Percentiles rank a stretch among this genome's conserved stretches.
Conservation (phyloP, 2,113 vertebrate genomes). For the Daphoenositta chrysoptera region DNA sequence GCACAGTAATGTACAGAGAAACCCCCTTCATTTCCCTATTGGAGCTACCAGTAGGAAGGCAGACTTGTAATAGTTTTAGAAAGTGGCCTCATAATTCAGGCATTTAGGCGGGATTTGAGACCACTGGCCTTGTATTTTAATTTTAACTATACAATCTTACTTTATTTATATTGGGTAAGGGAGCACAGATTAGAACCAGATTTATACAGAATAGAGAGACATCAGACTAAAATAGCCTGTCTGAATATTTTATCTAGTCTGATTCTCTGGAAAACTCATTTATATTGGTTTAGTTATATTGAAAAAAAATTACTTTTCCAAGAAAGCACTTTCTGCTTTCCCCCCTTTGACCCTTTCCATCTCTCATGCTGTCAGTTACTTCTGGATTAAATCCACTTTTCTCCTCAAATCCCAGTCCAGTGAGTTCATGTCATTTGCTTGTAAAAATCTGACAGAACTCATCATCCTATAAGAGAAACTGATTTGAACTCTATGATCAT, state of each 20-base stretch:
- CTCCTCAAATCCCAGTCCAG: background rate
- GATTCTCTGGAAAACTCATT: background rate
- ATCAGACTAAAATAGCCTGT: constrained; percentile 20
- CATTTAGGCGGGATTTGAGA: background rate
- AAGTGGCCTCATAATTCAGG: background rate
- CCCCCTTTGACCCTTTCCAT: background rate
- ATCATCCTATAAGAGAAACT: background rate
- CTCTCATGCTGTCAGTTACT: constrained; percentile 6
- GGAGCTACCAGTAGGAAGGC: background rate
- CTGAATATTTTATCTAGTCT: constrained; percentile 46
- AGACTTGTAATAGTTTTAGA: background rate
- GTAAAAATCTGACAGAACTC: constrained; percentile 17
- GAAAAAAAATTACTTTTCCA: constrained; percentile 25
- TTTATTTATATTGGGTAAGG: constrained; percentile 11
- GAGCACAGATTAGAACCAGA: constrained; percentile 16
- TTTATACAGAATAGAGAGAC: background rate
- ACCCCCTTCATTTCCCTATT: background rate
- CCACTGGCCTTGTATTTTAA: background rate
- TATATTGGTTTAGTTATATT: background rate
- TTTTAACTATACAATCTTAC: background rate
- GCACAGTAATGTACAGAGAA: background rate
- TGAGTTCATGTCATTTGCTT: background rate
- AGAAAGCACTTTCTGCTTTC: constrained; percentile 7
- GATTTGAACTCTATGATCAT: background rate
- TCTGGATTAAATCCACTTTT: constrained; percentile 36